These are phyloP conservation scores for Rhineura floridana DNA, from an alignment of 2,113 vertebrate genomes.

Conservation along the genomic window DNA sequence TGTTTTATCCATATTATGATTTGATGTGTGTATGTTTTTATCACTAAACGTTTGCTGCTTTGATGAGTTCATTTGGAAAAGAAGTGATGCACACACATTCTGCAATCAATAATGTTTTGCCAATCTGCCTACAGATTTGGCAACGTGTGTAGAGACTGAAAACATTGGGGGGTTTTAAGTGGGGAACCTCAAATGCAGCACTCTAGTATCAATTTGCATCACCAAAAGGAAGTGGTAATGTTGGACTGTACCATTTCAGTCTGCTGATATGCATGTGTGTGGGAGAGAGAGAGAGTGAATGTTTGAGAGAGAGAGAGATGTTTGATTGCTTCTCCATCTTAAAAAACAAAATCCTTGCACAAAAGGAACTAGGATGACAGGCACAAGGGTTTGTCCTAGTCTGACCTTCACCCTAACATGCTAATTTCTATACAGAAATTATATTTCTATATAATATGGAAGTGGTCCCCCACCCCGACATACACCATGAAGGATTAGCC, in stretches of 20 bases:
- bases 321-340: neutral
- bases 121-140: neutral
- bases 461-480: too few species aligned
- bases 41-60: neutral
- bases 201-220: neutral
- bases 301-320: neutral
- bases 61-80: neutral
- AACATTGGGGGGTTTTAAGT: neutral
- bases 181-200: neutral
- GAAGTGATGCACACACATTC: neutral
- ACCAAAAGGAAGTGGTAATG: neutral
- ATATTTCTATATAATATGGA: too few species aligned
- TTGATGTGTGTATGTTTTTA: neutral
- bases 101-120: neutral
- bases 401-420: neutral
- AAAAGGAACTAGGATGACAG: neutral
- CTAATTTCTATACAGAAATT: neutral
- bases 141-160: neutral
- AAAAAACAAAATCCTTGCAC: neutral
- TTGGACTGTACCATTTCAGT: neutral
- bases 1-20: neutral
- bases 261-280: too few species aligned
- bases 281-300: too few species aligned
- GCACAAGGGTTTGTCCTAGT: neutral
- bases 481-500: too few species aligned